A percentile compares a stretch with the other conserved stretches of the same genome.
Conservation (phyloP, 1,140 invertebrate genomes). For the Calosoma granatense region DNA sequence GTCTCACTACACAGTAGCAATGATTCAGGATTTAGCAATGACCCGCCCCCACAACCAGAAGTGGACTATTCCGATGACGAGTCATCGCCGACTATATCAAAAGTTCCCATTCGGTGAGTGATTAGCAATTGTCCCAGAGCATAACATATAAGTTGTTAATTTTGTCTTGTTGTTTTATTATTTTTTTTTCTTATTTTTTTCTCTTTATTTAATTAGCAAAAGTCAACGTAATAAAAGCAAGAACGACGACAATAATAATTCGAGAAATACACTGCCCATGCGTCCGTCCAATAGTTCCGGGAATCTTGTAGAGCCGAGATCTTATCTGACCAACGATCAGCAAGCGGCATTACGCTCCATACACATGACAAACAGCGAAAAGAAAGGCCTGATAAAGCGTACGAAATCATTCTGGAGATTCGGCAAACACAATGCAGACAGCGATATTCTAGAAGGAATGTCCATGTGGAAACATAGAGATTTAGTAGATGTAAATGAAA, state of each 20-base stretch:
- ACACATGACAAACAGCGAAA: slow-evolving; percentile 39
- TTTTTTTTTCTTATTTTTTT: slow-evolving; percentile 23
- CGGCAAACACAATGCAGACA: slow-evolving; percentile 53
- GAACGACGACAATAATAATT: slow-evolving; percentile 49
- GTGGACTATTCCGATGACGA: slow-evolving; percentile 86
- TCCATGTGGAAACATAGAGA: slow-evolving; percentile 75
- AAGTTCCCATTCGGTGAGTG: slow-evolving; percentile 60
- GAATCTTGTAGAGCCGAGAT: slow-evolving; percentile 36
- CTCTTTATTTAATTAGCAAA: slow-evolving; percentile 22
- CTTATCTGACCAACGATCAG: slow-evolving; percentile 43
- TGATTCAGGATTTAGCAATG: slow-evolving; percentile 84
- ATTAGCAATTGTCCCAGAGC: slow-evolving; percentile 27
- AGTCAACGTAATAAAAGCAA: slow-evolving; percentile 32
- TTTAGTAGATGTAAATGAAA: slow-evolving; percentile 55
- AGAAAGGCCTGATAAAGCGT: slow-evolving; percentile 53
- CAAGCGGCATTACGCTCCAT: slow-evolving; percentile 39
- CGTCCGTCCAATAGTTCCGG: slow-evolving; percentile 35
- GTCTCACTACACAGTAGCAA: slow-evolving; percentile 81
- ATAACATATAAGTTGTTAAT: slow-evolving; percentile 19
- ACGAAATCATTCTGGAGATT: slow-evolving; percentile 81
- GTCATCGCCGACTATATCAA: slow-evolving; percentile 43
- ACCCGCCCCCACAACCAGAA: slow-evolving; percentile 76
- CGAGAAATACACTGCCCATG: slow-evolving; percentile 36
- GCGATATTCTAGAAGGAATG: slow-evolving; percentile 71
- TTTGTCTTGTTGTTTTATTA: slow-evolving; percentile 21